phyloP scores from a whole-genome alignment of 2,888 invertebrate genomes.

The Serrognathus titanus region DNA sequence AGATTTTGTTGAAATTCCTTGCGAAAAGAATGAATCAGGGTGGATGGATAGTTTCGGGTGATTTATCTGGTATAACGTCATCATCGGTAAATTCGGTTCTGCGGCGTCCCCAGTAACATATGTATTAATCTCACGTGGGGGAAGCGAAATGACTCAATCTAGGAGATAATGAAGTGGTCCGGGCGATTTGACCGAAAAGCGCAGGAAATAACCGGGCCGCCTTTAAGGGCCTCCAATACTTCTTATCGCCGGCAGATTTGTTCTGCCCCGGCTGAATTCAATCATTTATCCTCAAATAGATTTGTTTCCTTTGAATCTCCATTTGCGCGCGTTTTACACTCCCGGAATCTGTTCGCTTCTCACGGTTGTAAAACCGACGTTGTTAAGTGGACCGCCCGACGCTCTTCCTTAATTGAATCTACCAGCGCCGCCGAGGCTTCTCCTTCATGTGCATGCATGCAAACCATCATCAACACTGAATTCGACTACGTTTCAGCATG shows the following conservation, averaged over 20 bases:
- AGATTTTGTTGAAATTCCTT: no score
- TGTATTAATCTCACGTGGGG: constrained; percentile 46
- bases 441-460: no score
- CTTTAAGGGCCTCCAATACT: constrained; percentile 39
- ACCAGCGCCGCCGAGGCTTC: no score
- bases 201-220: constrained; percentile 34
- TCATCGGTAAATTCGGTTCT: neutral
- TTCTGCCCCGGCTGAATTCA: constrained; percentile 22
- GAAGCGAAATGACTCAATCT: constrained; percentile 48
- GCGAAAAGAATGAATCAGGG: no score
- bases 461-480: no score
- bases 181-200: constrained; percentile 38
- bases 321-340: constrained; percentile 17
- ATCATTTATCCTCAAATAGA: constrained; percentile 26
- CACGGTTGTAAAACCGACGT: constrained; percentile 22
- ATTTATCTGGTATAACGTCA: neutral
- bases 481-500: constrained; percentile 29
- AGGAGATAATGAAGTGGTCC: constrained; percentile 46
- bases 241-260: constrained; percentile 44
- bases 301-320: constrained; percentile 20
- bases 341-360: constrained; percentile 23
- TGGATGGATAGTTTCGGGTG: no score
- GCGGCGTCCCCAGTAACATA: constrained; percentile 31
- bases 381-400: neutral
- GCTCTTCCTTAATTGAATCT: no score